Percentiles rank a stretch among this genome's conserved stretches.
Evolutionary conservation across 2,797 vertebrate species (phyloP).

Genomic region (Rhinophrynus dorsalis): DNA sequence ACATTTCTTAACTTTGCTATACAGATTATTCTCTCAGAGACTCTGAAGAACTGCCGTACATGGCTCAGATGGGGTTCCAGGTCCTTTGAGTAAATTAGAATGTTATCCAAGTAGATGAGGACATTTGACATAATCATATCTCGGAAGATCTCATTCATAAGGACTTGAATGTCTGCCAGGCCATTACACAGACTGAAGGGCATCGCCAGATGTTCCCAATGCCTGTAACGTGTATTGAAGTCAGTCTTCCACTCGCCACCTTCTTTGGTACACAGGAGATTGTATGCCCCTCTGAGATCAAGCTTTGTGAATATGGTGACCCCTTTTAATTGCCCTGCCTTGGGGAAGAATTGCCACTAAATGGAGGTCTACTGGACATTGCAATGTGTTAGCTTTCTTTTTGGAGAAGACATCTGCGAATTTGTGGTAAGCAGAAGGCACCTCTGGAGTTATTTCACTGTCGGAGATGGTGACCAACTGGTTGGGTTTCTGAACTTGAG

Average conservation of each 20-base stretch:
- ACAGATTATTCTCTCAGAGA: not conserved
- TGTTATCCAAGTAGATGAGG: not conserved
- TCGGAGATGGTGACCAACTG: not conserved
- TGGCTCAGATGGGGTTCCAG: not conserved
- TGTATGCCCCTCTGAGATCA: not conserved
- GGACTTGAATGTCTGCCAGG: not conserved
- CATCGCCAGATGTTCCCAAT: not conserved
- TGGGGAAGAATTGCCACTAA: not conserved
- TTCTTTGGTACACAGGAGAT: not conserved
- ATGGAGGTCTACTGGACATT: not conserved
- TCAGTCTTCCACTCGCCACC: not conserved
- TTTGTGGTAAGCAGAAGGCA: not conserved
- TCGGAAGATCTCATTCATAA: not conserved
- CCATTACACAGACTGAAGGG: not conserved
- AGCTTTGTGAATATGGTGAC: not conserved
- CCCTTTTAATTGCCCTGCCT: not conserved
- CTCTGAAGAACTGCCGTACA: no score
- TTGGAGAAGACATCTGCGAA: not conserved
- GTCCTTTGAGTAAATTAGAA: not conserved
- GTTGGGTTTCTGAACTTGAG: not conserved
- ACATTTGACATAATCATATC: not conserved
- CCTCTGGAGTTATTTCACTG: not conserved
- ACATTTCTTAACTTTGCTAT: not conserved
- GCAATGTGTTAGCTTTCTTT: not conserved
- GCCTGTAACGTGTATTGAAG: not conserved